Base-by-base conservation (phyloP, 2,888 invertebrate species). In the Notodonta ziczac region DNA sequence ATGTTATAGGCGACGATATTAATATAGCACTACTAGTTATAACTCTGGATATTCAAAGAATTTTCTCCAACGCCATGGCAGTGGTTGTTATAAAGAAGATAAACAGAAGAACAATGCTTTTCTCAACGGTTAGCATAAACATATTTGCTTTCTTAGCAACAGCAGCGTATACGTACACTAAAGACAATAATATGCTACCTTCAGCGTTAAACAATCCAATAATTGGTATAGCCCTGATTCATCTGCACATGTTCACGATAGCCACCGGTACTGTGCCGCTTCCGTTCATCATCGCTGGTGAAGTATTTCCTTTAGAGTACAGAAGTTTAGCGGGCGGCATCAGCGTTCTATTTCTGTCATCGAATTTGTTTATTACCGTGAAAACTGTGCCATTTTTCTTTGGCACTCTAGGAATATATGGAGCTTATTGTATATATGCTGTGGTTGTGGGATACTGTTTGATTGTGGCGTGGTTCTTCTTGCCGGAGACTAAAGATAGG, bases 211-310 rank as follows among this genome's bases (percentile, higher is more conserved):
- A 87, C 48, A 78, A 84, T 61, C 84, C 87, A 0, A 61, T 74
- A 40, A 79, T 88, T n/a, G 88, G 88, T 12, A 68, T 86, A 0
- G 58, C 70, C 2, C 68, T 89, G 14, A 69, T 88, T 14, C 85
- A 86, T 61, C 61, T 85, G 2, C 89, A 95, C 67, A 94, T 95
- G 72, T 88, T 93, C 12, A 94, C 94, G 16, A 88, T 95, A 24
- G 91, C 94, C 1, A 88, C 94, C 7, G 96, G 96, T 0, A 86
- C 95, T 4, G 88, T 95, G 0, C 95, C 96, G 0, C 76, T 96
- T 56, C 96, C 96, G 0, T 96, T 96, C 90, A 94, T 96, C 10
- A 94, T 96, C 83, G 94, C 95, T 66, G 96, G 96, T 0, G 96
- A 96, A 81, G 82, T 96, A 0, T 96, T 96, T 72, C 94, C 96